phyloP scores from a whole-genome alignment of 2,113 vertebrate species.

The Amia ocellicauda region DNA sequence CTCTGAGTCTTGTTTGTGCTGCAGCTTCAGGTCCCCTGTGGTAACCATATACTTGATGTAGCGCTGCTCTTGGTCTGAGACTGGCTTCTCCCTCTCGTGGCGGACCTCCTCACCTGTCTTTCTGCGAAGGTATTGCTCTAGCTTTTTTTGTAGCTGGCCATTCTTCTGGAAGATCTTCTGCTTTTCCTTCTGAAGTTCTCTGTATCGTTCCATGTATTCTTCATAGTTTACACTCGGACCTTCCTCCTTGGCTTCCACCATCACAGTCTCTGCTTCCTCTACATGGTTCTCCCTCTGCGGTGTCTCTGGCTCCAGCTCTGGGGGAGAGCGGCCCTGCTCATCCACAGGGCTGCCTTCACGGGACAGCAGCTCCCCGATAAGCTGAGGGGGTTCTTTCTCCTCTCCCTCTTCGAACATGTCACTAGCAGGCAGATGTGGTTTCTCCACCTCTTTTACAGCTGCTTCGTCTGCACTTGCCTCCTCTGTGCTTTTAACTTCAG shows the following conservation, averaged over 20 bases:
- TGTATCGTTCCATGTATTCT: conserved; percentile 42
- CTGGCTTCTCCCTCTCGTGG: conserved; percentile 23
- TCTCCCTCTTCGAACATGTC: conserved; percentile 12
- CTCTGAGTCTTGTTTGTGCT: conserved; percentile 16
- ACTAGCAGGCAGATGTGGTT: background rate
- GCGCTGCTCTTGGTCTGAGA: conserved; percentile 46
- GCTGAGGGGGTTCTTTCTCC: conserved; percentile 1
- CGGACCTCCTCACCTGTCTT: conserved; percentile 36
- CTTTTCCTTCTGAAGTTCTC: conserved; percentile 49
- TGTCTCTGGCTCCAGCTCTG: conserved; percentile 21
- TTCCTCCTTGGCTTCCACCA: conserved; percentile 12
- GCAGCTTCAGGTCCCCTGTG: conserved; percentile 54
- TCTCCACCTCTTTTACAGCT: conserved; percentile 6
- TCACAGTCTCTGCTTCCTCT: background rate
- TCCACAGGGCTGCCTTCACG: conserved; percentile 11
- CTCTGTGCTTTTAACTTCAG: background rate
- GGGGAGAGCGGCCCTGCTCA: background rate
- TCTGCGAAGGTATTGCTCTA: conserved; percentile 52
- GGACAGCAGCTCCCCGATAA: conserved; percentile 1
- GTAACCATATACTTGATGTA: conserved; percentile 47
- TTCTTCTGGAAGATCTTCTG: conserved; percentile 44
- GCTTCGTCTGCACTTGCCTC: background rate
- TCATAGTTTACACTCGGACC: conserved; percentile 12
- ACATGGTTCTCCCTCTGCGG: conserved; percentile 8
- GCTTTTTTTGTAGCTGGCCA: conserved; percentile 56